Conservation (phyloP, 2,113 vertebrate species). For the Cryptoleucopteryx plumbea region DNA sequence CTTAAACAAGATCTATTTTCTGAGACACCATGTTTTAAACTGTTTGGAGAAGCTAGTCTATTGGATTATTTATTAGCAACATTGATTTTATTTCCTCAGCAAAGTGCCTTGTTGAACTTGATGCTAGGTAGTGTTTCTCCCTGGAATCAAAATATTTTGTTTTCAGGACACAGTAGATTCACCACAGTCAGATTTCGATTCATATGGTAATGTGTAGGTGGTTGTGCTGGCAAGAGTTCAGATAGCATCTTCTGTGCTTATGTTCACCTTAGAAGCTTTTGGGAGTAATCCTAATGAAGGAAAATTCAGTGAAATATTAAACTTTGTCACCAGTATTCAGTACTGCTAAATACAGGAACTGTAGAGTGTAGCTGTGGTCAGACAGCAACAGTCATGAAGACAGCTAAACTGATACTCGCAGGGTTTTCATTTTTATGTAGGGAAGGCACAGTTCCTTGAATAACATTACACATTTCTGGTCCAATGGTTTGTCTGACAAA, state of each 20-base stretch:
- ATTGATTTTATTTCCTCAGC: not conserved
- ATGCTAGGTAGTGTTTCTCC: not conserved
- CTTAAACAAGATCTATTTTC: not conserved
- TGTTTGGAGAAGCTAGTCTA: not conserved
- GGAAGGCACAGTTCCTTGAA: not conserved
- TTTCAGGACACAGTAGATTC: not conserved
- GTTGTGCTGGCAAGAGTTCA: not conserved
- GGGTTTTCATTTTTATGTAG: not conserved
- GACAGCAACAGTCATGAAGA: not conserved
- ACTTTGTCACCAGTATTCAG: not conserved
- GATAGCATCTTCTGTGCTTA: not conserved
- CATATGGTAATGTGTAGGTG: not conserved
- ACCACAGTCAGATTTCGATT: not conserved
- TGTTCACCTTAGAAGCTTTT: not conserved
- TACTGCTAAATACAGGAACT: not conserved
- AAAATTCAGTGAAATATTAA: not conserved
- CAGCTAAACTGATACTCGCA: not conserved
- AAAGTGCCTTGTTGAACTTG: not conserved
- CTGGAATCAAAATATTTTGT: not conserved
- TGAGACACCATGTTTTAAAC: not conserved
- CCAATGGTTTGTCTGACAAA: not conserved
- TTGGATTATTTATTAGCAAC: not conserved
- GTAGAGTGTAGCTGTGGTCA: not conserved
- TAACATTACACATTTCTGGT: not conserved
- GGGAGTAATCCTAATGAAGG: not conserved